phyloP scores from a whole-genome alignment of 1,140 invertebrate species.

The Drosophila pallidifrons region DNA sequence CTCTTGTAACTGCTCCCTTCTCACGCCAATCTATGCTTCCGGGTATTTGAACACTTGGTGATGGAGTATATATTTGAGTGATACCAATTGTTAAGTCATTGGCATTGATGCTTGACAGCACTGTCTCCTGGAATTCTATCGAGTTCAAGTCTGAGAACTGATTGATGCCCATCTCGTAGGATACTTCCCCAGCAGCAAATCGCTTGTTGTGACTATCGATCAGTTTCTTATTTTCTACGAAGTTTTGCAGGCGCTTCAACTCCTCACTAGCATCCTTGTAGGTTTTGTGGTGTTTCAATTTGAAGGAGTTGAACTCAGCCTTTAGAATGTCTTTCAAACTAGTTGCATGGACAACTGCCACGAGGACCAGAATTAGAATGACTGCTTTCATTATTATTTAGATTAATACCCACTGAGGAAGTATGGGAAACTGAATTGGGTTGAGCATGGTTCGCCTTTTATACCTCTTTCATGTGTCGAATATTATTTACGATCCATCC shows the following conservation, averaged over 20 bases:
- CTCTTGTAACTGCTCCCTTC: too few relatives aligned
- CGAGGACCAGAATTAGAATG: background rate
- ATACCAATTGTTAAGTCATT: too few relatives aligned
- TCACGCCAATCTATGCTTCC: too few relatives aligned
- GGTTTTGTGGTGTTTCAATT: background rate
- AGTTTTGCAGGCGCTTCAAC: background rate
- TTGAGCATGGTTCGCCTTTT: background rate
- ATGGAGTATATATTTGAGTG: too few relatives aligned
- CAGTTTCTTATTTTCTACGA: background rate
- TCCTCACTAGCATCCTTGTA: slow-evolving; percentile 1
- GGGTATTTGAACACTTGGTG: too few relatives aligned
- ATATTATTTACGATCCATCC: background rate
- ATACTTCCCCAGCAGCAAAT: too few relatives aligned
- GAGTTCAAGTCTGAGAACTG: too few relatives aligned
- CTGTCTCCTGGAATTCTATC: too few relatives aligned
- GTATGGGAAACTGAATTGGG: slow-evolving; percentile 2
- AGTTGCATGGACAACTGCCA: slow-evolving; percentile 5
- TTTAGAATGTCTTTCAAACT: slow-evolving; percentile 43
- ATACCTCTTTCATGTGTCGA: background rate
- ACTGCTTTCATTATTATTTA: background rate
- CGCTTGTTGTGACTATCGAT: too few relatives aligned
- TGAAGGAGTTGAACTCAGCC: background rate
- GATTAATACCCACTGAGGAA: background rate
- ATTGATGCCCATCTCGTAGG: too few relatives aligned
- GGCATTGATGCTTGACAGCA: too few relatives aligned